Base-by-base conservation (phyloP, 1,140 invertebrate genomes). In the Drosophila nikananu region DNA sequence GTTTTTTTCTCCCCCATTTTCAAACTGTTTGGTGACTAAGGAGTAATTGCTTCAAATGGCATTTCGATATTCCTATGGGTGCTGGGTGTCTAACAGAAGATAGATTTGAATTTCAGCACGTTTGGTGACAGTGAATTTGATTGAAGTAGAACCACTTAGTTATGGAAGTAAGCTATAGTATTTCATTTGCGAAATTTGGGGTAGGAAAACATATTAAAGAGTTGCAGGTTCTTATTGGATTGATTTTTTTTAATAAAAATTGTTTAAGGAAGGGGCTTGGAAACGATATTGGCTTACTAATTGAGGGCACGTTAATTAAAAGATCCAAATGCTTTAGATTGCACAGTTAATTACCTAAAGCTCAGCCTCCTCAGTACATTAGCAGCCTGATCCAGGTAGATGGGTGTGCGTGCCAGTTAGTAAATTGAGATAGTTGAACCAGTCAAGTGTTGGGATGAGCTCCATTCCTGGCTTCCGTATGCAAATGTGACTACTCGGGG, bases 401-500 rank as follows among this genome's bases (percentile, higher is more conserved):
- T 32, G 21, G 30, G 13, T 21, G 13, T 35, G 30, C 19, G 13
- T 21, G 52, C 19, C 13, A 55, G 52, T 55, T 55, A 23, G 32
- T 55, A 55, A 55, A 55, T 55, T 55, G 52, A 55, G 32, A 55
- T 37, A 23, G 52, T 55, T 55, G 52, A 55, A 35, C n/a, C 51
- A 35, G 35, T 32, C 19, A 10, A 35, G 30, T 32, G 12, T 10
- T 17, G 32, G 19, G 55, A 55, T 52, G 19, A 41, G 9, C 25
- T 30, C 19, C 17, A 19, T 17, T 35, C n/a, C 17, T 2, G 25
- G 51, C 27, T 51, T n/a, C 27, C 70, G 41, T 72, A 73, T 73
- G 70, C 70, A 73, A 73, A 73, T 73, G 27, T 42, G 44, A 27
- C 44, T 35, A 30, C 51, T 42, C 37, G 55, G 67, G 30, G 41